Evolutionary conservation across 92 coral and sea anemone genomes (phyloP).

Genomic region (Paragorgia papillata): DNA sequence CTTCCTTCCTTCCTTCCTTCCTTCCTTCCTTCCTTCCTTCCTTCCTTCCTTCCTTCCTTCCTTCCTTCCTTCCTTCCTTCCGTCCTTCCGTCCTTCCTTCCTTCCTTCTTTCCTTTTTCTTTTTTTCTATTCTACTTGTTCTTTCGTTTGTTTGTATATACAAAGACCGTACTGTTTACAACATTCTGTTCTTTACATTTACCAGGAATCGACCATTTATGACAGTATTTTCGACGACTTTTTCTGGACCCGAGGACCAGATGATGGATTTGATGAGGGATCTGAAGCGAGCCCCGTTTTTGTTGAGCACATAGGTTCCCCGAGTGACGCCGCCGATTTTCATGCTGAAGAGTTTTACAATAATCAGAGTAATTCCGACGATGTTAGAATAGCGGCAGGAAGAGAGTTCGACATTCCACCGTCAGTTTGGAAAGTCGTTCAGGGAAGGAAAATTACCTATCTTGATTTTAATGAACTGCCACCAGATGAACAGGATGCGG

Average conservation of each 20-base stretch:
- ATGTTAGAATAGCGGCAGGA: conserved; percentile 1
- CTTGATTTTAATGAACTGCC: conserved; percentile 29
- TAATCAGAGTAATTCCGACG: not conserved
- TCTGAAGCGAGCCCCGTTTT: not conserved
- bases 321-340: not conserved
- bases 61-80: too few relatives aligned
- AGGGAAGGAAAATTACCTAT: conserved; percentile 25
- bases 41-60: too few relatives aligned
- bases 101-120: too few relatives aligned
- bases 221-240: conserved; percentile 12
- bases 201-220: conserved; percentile 9
- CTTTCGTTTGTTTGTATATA: not conserved
- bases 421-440: not conserved
- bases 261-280: not conserved
- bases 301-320: conserved; percentile 8
- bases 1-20: too few relatives aligned
- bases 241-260: not conserved
- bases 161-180: too few relatives aligned
- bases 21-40: too few relatives aligned
- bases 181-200: not conserved
- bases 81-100: too few relatives aligned
- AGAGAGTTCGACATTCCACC: conserved; percentile 15
- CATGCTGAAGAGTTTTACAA: not conserved
- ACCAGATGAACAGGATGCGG: not conserved
- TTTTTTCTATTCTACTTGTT: too few relatives aligned